phyloP scores from a whole-genome alignment of 2,113 vertebrate genomes.

The Tiliqua scincoides region DNA sequence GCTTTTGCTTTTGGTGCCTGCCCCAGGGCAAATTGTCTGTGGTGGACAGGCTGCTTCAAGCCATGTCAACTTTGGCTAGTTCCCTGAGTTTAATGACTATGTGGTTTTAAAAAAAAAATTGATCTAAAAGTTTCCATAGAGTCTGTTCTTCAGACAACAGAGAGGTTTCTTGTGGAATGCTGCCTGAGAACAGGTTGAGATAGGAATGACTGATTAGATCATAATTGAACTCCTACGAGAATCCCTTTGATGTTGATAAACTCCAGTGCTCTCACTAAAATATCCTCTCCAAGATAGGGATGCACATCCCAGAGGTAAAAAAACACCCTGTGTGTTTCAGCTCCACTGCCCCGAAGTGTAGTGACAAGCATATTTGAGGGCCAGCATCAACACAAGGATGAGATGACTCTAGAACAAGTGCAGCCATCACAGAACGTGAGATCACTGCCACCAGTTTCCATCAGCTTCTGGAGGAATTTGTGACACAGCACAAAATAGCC shows the following conservation, averaged over 20 bases:
- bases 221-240: background rate
- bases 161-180: background rate
- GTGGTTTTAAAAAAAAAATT: background rate
- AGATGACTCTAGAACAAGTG: background rate
- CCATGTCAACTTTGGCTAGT: slow-evolving; percentile 32
- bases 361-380: background rate
- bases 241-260: slow-evolving; percentile 17
- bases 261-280: background rate
- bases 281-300: slow-evolving; percentile 1
- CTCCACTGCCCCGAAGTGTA: slow-evolving; percentile 29
- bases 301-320: background rate
- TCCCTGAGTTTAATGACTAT: slow-evolving; percentile 32
- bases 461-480: slow-evolving; percentile 5
- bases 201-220: background rate
- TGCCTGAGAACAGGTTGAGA: slow-evolving; percentile 1
- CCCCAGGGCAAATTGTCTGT: slow-evolving; percentile 18
- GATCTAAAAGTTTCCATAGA: slow-evolving; percentile 8
- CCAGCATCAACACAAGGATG: background rate
- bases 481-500: background rate
- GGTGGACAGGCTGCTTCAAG: slow-evolving; percentile 26
- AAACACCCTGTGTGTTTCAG: background rate
- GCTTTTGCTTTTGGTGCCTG: slow-evolving; percentile 1
- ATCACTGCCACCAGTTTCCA: background rate
- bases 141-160: background rate
- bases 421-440: background rate